These are phyloP conservation scores for Ptilonorhynchus violaceus DNA, from an alignment of 2,113 vertebrate genomes.

Conservation along the genomic window DNA sequence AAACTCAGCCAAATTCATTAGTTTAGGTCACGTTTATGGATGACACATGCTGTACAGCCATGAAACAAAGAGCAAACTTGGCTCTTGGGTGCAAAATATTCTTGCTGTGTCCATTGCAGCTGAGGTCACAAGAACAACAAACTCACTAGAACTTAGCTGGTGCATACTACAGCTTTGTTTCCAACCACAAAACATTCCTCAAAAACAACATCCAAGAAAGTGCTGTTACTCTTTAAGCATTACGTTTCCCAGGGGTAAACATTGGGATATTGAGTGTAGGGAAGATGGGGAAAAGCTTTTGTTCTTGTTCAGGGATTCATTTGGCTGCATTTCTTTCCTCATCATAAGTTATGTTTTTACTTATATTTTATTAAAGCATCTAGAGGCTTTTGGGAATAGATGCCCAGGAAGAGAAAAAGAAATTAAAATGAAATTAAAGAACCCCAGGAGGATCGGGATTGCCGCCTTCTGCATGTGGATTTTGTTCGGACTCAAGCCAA, in stretches of 20 bases:
- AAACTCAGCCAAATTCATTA: not conserved
- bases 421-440: not conserved
- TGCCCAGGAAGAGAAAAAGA: not conserved
- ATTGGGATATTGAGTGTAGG: not conserved
- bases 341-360: not conserved
- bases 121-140: conserved; percentile 25
- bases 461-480: not conserved
- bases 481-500: not conserved
- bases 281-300: not conserved
- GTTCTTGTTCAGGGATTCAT: not conserved
- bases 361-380: conserved; percentile 20
- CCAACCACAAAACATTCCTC: conserved; percentile 25
- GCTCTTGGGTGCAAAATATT: not conserved
- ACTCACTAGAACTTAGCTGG: not conserved
- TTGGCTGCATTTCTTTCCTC: not conserved
- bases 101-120: not conserved
- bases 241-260: not conserved
- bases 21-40: conserved; percentile 2
- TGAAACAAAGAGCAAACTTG: not conserved
- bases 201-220: conserved; percentile 21
- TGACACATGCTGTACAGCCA: not conserved
- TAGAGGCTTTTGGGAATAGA: not conserved
- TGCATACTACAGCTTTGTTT: not conserved
- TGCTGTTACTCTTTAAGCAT: not conserved
- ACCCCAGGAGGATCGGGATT: not conserved